These are phyloP conservation scores for Gyrodactylus bullatarudis DNA, from an alignment of 1,140 invertebrate genomes.

Conservation along the genomic window DNA sequence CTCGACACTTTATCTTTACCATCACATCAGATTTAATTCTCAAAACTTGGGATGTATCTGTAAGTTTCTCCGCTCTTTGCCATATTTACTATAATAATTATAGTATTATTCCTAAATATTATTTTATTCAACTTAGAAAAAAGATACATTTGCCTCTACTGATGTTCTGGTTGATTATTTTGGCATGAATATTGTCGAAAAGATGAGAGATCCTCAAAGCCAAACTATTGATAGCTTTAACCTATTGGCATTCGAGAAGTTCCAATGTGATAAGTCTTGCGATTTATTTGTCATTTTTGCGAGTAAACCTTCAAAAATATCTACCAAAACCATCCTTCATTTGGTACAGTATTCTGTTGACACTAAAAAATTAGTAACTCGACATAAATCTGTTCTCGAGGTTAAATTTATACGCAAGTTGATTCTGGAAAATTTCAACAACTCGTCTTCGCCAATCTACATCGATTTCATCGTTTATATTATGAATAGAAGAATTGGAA, in stretches of 20 bases:
- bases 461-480: background rate
- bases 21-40: background rate
- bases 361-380: background rate
- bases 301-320: background rate
- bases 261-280: background rate
- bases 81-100: too few species aligned
- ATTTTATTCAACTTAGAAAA: background rate
- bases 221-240: background rate
- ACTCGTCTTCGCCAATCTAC: background rate
- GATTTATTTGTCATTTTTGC: background rate
- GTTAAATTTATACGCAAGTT: background rate
- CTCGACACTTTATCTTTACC: background rate
- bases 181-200: background rate
- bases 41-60: background rate
- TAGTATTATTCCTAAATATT: background rate
- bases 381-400: background rate
- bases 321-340: background rate
- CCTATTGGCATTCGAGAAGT: background rate
- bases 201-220: background rate
- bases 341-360: background rate
- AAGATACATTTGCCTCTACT: background rate
- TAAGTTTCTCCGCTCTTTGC: too few species aligned
- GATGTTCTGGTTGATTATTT: background rate
- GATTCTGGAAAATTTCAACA: background rate
- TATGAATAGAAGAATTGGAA: too few species aligned